Evolutionary conservation across 2,797 vertebrate genomes (phyloP).

Genomic region (Erpetoichthys calabaricus): DNA sequence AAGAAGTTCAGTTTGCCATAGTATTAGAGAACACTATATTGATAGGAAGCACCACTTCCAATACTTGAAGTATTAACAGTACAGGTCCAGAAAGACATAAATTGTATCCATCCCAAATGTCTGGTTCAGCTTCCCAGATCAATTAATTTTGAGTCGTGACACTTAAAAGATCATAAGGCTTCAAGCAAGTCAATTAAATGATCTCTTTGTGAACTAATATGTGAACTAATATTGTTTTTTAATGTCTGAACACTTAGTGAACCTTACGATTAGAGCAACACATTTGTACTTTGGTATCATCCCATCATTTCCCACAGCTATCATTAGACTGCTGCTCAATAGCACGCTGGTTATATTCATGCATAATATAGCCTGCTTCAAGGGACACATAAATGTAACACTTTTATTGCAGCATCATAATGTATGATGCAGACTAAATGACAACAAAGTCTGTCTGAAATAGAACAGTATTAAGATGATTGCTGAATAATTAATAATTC

Average conservation of each 20-base stretch:
- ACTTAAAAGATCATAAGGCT: constrained; percentile 7
- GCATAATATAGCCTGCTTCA: not conserved
- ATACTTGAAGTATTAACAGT: constrained; percentile 9
- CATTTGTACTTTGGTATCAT: not conserved
- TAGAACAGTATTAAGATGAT: not conserved
- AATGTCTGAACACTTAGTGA: constrained; percentile 1
- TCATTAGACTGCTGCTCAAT: not conserved
- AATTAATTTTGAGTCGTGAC: constrained; percentile 27
- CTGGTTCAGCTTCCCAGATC: constrained; percentile 24
- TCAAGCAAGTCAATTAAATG: constrained; percentile 8
- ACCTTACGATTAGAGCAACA: not conserved
- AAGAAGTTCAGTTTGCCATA: no score
- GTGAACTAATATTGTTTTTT: constrained; percentile 2
- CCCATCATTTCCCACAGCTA: not conserved
- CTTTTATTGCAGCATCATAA: not conserved
- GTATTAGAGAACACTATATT: no score
- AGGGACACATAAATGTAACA: constrained; percentile 1
- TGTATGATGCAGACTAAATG: constrained; percentile 2
- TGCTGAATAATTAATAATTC: not conserved
- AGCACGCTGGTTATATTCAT: not conserved
- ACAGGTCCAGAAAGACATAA: constrained; percentile 32
- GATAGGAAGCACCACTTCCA: no score
- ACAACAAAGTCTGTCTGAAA: constrained; percentile 1
- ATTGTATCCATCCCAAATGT: constrained; percentile 26
- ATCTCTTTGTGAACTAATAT: constrained; percentile 1